phyloP scores from a whole-genome alignment of 2,797 vertebrate genomes.

The Bradypus variegatus region DNA sequence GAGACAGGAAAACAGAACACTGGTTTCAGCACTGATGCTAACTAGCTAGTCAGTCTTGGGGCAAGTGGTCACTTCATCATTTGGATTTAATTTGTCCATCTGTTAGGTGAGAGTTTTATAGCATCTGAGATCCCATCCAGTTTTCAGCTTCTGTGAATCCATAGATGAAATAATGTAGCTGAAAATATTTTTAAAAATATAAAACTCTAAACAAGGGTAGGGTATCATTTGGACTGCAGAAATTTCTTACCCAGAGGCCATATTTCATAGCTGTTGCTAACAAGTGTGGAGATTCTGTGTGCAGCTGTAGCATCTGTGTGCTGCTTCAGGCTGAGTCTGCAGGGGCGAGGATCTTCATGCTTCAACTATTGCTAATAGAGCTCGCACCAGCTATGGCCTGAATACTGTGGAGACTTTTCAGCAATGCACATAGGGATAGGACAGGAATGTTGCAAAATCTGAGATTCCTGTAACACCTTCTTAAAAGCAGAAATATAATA shows the following conservation, averaged over 20 bases:
- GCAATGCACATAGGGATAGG: not conserved
- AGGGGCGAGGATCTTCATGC: not conserved
- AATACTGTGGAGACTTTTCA: not conserved
- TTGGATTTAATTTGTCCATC: not conserved
- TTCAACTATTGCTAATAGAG: too few species aligned
- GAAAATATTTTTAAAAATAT: conserved; percentile 16
- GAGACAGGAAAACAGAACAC: not conserved
- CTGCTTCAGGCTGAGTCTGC: not conserved
- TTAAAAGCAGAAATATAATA: not conserved
- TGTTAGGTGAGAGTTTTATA: not conserved
- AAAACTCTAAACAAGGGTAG: not conserved
- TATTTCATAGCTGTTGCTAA: not conserved
- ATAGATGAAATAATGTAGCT: not conserved
- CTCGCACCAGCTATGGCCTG: not conserved
- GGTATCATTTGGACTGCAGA: not conserved
- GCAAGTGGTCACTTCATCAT: not conserved
- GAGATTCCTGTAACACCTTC: not conserved
- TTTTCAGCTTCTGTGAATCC: not conserved
- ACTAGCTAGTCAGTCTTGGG: not conserved
- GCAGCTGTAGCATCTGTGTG: too few species aligned
- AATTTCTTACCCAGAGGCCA: not conserved
- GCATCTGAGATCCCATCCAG: not conserved
- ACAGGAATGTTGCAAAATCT: not conserved
- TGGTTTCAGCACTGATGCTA: not conserved
- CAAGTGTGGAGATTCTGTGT: not conserved